Conservation (phyloP, 2,797 vertebrate species). For the Rachycentron canadum region DNA sequence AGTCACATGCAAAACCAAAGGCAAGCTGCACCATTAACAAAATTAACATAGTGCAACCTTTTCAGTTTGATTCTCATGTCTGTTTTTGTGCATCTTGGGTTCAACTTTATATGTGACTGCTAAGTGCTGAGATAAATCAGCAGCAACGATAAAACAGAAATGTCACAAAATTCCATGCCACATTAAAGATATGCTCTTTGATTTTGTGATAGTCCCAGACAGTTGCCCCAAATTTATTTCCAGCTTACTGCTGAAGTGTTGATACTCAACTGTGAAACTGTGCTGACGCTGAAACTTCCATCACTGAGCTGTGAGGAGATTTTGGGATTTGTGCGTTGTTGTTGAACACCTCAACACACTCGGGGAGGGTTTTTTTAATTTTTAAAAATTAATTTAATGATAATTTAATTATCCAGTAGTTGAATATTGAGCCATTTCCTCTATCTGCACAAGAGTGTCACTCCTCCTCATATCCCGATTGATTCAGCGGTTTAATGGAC, state of each 20-base stretch:
- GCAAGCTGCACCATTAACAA: background rate
- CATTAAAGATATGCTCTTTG: slow-evolving; percentile 13
- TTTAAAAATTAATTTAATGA: background rate
- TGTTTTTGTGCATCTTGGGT: background rate
- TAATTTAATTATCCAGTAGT: slow-evolving; percentile 10
- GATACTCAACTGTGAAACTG: background rate
- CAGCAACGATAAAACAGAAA: slow-evolving; percentile 22
- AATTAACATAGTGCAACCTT: background rate
- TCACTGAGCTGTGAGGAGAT: background rate
- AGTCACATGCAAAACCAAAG: background rate
- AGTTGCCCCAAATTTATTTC: slow-evolving; percentile 1
- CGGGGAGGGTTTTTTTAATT: background rate
- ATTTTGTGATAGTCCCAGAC: slow-evolving; percentile 2
- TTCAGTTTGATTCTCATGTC: background rate
- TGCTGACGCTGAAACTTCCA: background rate
- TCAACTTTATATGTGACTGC: slow-evolving; percentile 7
- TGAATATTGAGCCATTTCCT: slow-evolving; percentile 49
- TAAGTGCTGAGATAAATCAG: slow-evolving; percentile 4
- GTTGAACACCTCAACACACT: background rate
- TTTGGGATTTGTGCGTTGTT: background rate
- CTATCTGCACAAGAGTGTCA: slow-evolving; percentile 32
- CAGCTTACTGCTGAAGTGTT: background rate
- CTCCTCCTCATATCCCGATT: slow-evolving; percentile 49
- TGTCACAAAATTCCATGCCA: slow-evolving; percentile 1
- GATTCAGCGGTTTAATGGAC: slow-evolving; percentile 73